Conservation (phyloP, 2,888 invertebrate genomes). For the Scaptomyza flava region DNA sequence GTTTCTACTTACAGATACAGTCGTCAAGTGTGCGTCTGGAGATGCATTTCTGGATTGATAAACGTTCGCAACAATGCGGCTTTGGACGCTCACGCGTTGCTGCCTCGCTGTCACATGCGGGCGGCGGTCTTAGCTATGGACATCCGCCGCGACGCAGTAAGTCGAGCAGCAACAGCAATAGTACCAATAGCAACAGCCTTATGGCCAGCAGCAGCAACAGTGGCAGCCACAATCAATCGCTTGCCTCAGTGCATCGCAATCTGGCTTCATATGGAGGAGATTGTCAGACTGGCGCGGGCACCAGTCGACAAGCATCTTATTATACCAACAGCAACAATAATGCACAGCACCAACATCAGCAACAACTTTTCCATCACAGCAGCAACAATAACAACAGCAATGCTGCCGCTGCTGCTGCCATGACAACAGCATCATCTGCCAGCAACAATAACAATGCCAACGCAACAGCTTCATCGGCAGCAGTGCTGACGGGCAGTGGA, state of each 20-base stretch:
- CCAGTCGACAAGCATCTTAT: constrained; percentile 65
- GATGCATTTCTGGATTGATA: constrained; percentile 96
- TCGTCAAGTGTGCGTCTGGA: constrained; percentile 44
- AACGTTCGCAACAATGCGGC: constrained; percentile 91
- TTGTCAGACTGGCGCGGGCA: constrained; percentile 52
- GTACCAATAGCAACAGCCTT: constrained; percentile 42
- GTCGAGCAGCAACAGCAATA: constrained; percentile 61
- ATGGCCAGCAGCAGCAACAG: constrained; percentile 29
- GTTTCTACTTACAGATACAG: constrained; percentile 33
- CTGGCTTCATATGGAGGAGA: constrained; percentile 53
- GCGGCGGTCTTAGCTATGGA: constrained; percentile 85
- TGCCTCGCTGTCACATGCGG: constrained; percentile 87
- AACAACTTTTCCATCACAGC: constrained; percentile 39
- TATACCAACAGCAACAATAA: constrained; percentile 52
- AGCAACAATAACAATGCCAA: constrained; percentile 67
- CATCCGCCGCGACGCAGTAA: constrained; percentile 86
- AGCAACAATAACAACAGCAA: constrained; percentile 59
- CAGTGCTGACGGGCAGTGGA: constrained; percentile 70
- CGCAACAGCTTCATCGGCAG: constrained; percentile 69
- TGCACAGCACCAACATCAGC: constrained; percentile 47
- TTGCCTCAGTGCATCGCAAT: constrained; percentile 59
- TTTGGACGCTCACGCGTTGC: constrained; percentile 90
- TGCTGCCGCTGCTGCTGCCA: constrained; percentile 44
- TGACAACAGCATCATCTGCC: constrained; percentile 56
- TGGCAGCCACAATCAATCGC: constrained; percentile 40